Evolutionary conservation across 2,888 invertebrate species (phyloP).

Genomic region (Phymatocera aterrima): DNA sequence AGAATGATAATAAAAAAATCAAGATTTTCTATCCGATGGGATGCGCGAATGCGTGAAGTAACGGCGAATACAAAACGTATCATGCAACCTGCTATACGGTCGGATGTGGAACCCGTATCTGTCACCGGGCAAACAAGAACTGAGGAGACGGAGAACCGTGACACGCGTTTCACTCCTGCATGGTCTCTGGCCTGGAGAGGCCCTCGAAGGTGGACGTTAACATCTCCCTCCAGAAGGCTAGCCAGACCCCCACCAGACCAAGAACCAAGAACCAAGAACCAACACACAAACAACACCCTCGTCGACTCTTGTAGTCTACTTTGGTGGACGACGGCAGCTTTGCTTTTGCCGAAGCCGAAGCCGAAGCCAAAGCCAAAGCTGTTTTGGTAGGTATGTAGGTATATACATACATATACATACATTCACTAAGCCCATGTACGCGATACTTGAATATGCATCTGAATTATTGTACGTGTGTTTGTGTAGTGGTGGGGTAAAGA

Average conservation of each 20-base stretch:
- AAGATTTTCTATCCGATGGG: no score
- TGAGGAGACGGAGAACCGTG: slow-evolving; percentile 60
- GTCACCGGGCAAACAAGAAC: slow-evolving; percentile 65
- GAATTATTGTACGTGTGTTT: no score
- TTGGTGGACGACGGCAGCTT: neutral
- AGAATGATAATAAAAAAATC: no score
- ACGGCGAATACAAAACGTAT: slow-evolving; percentile 7
- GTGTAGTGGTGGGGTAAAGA: no score
- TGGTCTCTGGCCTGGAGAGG: slow-evolving; percentile 58
- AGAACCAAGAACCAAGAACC: neutral
- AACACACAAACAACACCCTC: slow-evolving; percentile 15
- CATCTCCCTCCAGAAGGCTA: slow-evolving; percentile 60
- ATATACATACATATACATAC: neutral
- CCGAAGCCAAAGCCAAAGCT: no score
- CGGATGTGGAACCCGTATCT: slow-evolving; percentile 57
- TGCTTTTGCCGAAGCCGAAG: neutral
- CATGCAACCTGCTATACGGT: slow-evolving; percentile 5
- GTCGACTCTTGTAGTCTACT: neutral
- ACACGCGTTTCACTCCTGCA: slow-evolving; percentile 55
- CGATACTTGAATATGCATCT: no score
- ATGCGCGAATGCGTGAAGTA: no score
- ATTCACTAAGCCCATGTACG: neutral
- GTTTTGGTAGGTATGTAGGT: neutral
- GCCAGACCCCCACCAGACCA: slow-evolving; percentile 38
- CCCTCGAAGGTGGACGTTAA: slow-evolving; percentile 66